Percentiles rank a stretch among this genome's conserved stretches.
Conservation (phyloP, 2,888 invertebrate genomes). For the Caenorhabditis sulstoni region DNA sequence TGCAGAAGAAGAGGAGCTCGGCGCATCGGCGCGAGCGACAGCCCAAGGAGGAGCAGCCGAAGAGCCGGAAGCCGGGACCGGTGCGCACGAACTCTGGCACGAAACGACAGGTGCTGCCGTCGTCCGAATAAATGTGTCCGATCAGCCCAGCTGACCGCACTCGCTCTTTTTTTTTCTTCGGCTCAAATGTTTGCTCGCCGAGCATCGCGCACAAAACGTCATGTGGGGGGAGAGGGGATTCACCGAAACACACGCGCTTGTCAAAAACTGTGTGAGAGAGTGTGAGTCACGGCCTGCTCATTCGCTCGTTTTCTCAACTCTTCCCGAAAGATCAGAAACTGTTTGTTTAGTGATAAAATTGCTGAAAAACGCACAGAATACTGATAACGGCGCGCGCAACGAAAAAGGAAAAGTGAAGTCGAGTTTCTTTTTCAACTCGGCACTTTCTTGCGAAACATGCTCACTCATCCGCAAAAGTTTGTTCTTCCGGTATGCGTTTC, state of each 20-base stretch:
- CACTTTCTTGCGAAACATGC: constrained; percentile 18
- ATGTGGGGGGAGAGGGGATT: constrained; percentile 1
- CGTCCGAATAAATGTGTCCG: no score
- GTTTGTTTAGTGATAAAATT: constrained; percentile 35
- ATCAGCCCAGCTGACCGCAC: no score
- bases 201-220: background rate
- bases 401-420: background rate
- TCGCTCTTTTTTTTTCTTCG: no score
- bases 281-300: constrained; percentile 2
- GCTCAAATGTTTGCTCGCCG: no score
- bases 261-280: constrained; percentile 6
- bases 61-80: constrained; percentile 17
- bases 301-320: background rate
- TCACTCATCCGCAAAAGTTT: constrained; percentile 13
- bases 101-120: background rate
- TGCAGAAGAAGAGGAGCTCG: constrained; percentile 19
- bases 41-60: constrained; percentile 24
- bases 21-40: constrained; percentile 7
- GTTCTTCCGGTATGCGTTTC: constrained; percentile 25
- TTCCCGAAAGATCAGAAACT: constrained; percentile 17
- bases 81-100: background rate
- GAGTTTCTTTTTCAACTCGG: background rate
- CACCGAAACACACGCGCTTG: background rate
- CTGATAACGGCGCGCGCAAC: constrained; percentile 7
- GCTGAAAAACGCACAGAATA: background rate